These are phyloP conservation scores for Crossocerus cetratus DNA, from an alignment of 2,888 invertebrate genomes.

Conservation along the genomic window DNA sequence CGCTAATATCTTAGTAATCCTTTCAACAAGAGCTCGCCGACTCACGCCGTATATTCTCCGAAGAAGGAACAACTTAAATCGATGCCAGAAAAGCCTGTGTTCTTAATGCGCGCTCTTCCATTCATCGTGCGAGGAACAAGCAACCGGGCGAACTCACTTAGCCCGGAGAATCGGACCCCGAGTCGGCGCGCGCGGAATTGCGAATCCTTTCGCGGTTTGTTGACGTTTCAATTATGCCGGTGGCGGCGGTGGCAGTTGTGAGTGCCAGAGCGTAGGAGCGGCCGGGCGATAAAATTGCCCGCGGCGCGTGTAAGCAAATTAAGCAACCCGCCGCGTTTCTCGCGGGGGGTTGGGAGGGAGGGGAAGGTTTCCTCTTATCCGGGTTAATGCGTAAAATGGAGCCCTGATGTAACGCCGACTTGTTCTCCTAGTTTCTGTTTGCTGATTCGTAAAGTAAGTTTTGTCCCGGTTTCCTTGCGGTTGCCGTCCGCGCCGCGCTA, in stretches of 20 bases:
- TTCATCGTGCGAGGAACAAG: slow-evolving; percentile 20
- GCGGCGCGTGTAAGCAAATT: slow-evolving; percentile 16
- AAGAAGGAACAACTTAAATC: no score
- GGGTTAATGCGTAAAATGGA: background rate
- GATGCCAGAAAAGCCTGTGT: no score
- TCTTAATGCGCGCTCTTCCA: slow-evolving; percentile 13
- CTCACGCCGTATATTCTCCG: no score
- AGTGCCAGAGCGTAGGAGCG: background rate
- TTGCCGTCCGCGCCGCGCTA: no score
- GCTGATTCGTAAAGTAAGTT: background rate
- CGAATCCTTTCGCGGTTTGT: slow-evolving; percentile 23
- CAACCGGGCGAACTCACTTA: no score
- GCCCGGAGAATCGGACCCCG: no score
- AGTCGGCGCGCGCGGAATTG: background rate
- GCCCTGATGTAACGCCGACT: background rate
- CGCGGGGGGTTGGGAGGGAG: background rate
- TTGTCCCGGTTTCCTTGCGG: no score
- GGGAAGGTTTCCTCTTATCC: slow-evolving; percentile 6
- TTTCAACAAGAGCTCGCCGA: no score
- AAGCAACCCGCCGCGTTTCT: slow-evolving; percentile 4
- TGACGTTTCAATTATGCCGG: slow-evolving; percentile 33
- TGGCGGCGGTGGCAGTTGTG: background rate
- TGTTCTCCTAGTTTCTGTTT: background rate
- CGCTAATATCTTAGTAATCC: no score
- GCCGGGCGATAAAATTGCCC: slow-evolving; percentile 15